Percentiles rank a stretch among this genome's conserved stretches.
Conservation (phyloP, 2,888 invertebrate species). For the Lasioglossum malachurum region DNA sequence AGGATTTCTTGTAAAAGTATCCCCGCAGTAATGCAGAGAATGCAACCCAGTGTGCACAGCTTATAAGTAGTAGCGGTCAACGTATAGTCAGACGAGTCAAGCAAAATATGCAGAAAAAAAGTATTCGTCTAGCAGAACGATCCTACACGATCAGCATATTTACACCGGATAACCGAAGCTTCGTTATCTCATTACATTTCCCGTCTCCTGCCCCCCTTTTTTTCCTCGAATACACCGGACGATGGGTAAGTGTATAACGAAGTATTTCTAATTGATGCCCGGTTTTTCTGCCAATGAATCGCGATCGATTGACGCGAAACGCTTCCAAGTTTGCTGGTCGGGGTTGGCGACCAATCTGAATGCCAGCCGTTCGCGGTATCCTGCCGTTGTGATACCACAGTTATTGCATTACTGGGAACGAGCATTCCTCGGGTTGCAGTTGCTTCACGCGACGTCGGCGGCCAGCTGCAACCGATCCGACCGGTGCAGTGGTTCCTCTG, state of each 20-base stretch:
- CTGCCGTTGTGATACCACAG: constrained; percentile 72
- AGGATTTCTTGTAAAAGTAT: not conserved
- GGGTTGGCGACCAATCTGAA: constrained; percentile 68
- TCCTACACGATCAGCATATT: not conserved
- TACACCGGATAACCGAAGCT: not conserved
- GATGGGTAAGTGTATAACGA: constrained; percentile 30
- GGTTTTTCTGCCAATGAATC: constrained; percentile 29
- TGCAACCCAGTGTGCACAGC: not conserved
- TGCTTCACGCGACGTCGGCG: constrained; percentile 54
- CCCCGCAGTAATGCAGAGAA: not conserved
- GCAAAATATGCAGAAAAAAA: not conserved
- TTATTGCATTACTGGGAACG: constrained; percentile 74
- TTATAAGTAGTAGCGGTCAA: not conserved
- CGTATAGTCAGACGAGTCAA: not conserved
- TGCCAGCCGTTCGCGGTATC: constrained; percentile 71
- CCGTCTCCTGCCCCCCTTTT: too few relatives aligned
- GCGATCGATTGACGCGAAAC: constrained; percentile 52
- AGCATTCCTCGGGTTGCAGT: constrained; percentile 69
- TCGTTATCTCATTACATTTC: not conserved
- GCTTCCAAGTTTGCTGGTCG: constrained; percentile 55
- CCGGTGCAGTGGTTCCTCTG: constrained; percentile 59
- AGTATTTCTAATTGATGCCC: constrained; percentile 41
- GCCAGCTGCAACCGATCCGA: constrained; percentile 52
- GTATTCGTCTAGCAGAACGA: not conserved
- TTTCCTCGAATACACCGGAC: not conserved